phyloP scores from a whole-genome alignment of 1,140 invertebrate species.

The Ganaspis sp. region DNA sequence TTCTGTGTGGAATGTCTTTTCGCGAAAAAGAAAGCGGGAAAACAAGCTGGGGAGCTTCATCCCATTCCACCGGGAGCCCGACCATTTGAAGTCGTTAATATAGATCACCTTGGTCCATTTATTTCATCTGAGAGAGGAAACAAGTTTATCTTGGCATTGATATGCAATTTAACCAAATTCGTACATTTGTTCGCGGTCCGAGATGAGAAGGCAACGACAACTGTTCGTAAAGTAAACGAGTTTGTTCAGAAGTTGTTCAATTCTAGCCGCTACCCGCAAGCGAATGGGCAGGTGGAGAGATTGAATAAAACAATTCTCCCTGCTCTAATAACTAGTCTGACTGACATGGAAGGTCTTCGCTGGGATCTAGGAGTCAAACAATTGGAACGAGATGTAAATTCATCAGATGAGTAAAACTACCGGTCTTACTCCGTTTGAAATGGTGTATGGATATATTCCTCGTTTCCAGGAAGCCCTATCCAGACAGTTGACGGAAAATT shows the following conservation, averaged over 20 bases:
- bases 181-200: neutral
- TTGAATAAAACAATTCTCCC: conserved; percentile 37
- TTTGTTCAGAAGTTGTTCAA: neutral
- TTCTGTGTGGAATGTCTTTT: neutral
- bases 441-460: conserved; percentile 40
- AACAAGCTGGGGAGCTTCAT: neutral
- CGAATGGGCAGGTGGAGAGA: neutral
- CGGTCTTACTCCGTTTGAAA: conserved; percentile 38
- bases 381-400: conserved; percentile 39
- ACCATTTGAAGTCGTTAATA: neutral
- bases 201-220: neutral
- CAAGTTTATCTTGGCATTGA: neutral
- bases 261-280: neutral
- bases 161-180: conserved; percentile 21
- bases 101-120: conserved; percentile 34
- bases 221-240: neutral
- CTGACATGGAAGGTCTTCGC: neutral
- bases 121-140: neutral
- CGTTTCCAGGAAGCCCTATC: neutral
- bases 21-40: neutral
- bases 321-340: neutral
- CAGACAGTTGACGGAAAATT: conserved; percentile 14
- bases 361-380: conserved; percentile 34
- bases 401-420: conserved; percentile 29
- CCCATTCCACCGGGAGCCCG: neutral